Base-by-base conservation (phyloP, 2,888 invertebrate species). In the Drosophila ustulata region DNA sequence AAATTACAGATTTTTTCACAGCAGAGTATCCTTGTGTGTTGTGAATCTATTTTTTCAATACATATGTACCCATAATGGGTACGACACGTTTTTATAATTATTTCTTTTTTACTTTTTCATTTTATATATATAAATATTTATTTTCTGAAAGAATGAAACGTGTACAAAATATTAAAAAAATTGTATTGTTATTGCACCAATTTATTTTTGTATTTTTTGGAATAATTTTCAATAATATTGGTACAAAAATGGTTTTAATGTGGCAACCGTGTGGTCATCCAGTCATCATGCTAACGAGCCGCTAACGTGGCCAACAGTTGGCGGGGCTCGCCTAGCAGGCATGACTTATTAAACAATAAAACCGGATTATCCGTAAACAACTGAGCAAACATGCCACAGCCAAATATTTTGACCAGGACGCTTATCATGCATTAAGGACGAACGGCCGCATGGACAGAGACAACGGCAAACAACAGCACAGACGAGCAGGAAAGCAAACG, bases 301-400 rank as follows among this genome's bases (percentile, higher is more conserved):
- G 70, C 78, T 68, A 70, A 79, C 75, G 65, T 75, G 39, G 56
- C 34, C 59, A 65, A 25, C 62, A 55, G 73, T 18, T 53, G 23
- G 65, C 8, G 30, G 30, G 45, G n/a, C 34, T n/a, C 8, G 11
- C 34, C 41, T 65, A 50, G 46, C 76, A 34, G 74, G 37, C 78
- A 84, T 84, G 82, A 84, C 82, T 87, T 86, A 85, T 88, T 87
- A 85, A 88, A 85, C 87, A 88, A 88, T 88, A 85, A 88, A 85
- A 80, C 69, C 82, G 85, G 87, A 87, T 88, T 85, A 88, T 88
- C 88, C 79, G 78, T 75, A 85, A 88, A 88, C 88, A 85, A 87
- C 78, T 85, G 85, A 65, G 78, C 80, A 87, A 88, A 83, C 87
- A 88, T 79, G 74, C 73, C 84, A 63, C 53, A 59, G 66, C 69